A percentile compares a stretch with the other conserved stretches of the same genome.
Conservation (phyloP, 2,113 vertebrate genomes). For the Piprites chloris region DNA sequence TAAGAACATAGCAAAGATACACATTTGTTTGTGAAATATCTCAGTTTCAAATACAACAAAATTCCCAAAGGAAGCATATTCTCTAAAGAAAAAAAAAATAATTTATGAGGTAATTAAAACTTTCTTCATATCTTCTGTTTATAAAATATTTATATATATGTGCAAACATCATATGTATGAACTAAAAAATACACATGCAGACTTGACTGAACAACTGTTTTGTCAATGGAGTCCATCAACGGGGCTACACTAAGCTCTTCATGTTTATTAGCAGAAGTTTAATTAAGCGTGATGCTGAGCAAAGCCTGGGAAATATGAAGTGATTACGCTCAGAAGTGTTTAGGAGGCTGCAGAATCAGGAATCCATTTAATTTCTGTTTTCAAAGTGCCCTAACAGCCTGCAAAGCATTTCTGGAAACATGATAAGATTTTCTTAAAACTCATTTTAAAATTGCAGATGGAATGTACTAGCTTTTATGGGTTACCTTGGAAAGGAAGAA, state of each 20-base stretch:
- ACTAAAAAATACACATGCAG: not conserved
- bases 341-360: not conserved
- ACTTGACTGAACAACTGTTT: not conserved
- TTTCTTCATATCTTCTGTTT: not conserved
- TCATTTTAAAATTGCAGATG: not conserved
- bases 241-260: not conserved
- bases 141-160: not conserved
- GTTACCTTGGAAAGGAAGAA: not conserved
- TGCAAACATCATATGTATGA: not conserved
- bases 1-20: not conserved
- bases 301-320: constrained; percentile 1
- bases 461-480: not conserved
- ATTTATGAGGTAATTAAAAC: not conserved
- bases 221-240: not conserved
- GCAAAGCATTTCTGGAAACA: not conserved
- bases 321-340: not conserved
- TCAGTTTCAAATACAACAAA: not conserved
- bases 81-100: not conserved
- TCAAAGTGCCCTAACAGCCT: not conserved
- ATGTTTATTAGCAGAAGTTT: not conserved
- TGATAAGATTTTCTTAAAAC: not conserved
- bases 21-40: not conserved
- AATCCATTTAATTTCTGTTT: not conserved
- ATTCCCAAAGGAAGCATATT: not conserved
- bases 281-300: not conserved